These are phyloP conservation scores for Symphodus melops DNA, from an alignment of 2,113 vertebrate genomes.

Conservation along the genomic window DNA sequence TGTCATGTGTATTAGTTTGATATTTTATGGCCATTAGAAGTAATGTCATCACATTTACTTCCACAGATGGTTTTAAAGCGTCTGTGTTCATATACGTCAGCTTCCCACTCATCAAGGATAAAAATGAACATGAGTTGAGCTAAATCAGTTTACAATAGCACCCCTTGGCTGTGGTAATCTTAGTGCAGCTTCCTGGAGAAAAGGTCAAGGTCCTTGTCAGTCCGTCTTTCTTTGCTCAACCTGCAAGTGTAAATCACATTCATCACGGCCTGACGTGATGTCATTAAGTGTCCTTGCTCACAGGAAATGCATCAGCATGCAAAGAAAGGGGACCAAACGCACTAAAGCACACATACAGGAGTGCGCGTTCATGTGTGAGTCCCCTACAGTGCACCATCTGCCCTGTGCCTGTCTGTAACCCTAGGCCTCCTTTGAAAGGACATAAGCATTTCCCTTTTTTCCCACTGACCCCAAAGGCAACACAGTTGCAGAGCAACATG, in stretches of 20 bases:
- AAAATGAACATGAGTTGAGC: too few relatives aligned
- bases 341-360: constrained; percentile 24
- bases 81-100: too few relatives aligned
- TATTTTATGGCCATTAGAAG: too few relatives aligned
- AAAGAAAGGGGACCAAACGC: constrained; percentile 15
- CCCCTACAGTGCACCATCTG: constrained; percentile 76
- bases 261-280: constrained; percentile 44
- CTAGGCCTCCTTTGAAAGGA: constrained; percentile 57
- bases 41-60: too few relatives aligned
- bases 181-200: constrained; percentile 8
- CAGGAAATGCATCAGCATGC: constrained; percentile 58
- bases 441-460: constrained; percentile 34
- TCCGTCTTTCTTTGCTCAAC: constrained; percentile 41
- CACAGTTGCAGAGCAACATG: constrained; percentile 45
- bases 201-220: constrained; percentile 54
- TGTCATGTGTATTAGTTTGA: too few relatives aligned
- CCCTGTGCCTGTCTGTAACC: constrained; percentile 60
- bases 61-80: too few relatives aligned
- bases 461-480: constrained; percentile 44
- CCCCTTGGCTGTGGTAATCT: too few relatives aligned
- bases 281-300: constrained; percentile 60
- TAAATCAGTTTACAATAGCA: too few relatives aligned
- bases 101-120: too few relatives aligned
- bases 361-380: not conserved
- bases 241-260: constrained; percentile 60